Conservation (phyloP, 92 coral and sea anemone species). For the Epizoanthus illoricatus region DNA sequence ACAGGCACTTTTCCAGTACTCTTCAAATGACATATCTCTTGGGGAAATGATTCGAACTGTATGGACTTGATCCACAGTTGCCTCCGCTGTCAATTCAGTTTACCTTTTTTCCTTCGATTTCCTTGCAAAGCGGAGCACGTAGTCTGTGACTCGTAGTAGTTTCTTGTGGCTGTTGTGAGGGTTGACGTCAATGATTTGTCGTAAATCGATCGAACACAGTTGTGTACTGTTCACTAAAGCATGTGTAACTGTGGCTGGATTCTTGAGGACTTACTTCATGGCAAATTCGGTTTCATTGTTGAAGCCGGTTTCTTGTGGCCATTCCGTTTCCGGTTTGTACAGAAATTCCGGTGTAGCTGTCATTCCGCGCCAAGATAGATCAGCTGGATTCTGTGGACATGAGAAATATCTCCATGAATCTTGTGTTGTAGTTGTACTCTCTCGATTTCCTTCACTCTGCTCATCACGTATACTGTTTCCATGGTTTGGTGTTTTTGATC, state of each 20-base stretch:
- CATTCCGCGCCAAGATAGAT: constrained; percentile 44
- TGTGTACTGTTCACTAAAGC: constrained; percentile 37
- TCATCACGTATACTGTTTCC: constrained; percentile 64
- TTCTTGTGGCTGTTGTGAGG: constrained; percentile 40
- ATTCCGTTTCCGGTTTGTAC: constrained; percentile 40
- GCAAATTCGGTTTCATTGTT: constrained; percentile 38
- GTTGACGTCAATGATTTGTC: constrained; percentile 38
- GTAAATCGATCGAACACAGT: constrained; percentile 10
- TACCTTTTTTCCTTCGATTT: constrained; percentile 12
- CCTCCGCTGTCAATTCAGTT: constrained; percentile 43
- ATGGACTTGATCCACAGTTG: constrained; percentile 62
- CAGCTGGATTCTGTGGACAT: constrained; percentile 44
- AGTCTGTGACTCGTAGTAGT: constrained; percentile 57
- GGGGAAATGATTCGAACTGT: constrained; percentile 49
- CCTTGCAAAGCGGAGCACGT: constrained; percentile 41
- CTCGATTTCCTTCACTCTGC: constrained; percentile 58
- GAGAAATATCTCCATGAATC: constrained; percentile 51
- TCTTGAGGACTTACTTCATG: constrained; percentile 43
- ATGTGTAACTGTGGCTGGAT: constrained; percentile 41
- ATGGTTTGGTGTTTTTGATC: constrained; percentile 51
- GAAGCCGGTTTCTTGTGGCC: constrained; percentile 55
- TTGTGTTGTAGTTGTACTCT: constrained; percentile 19
- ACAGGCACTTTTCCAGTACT: constrained; percentile 7
- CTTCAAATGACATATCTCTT: constrained; percentile 49
- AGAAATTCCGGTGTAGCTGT: constrained; percentile 41